Evolutionary conservation across 1,140 invertebrate genomes (phyloP), one percentile per base, ranked within the genome.

Genomic region (Colletes gigas): DNA sequence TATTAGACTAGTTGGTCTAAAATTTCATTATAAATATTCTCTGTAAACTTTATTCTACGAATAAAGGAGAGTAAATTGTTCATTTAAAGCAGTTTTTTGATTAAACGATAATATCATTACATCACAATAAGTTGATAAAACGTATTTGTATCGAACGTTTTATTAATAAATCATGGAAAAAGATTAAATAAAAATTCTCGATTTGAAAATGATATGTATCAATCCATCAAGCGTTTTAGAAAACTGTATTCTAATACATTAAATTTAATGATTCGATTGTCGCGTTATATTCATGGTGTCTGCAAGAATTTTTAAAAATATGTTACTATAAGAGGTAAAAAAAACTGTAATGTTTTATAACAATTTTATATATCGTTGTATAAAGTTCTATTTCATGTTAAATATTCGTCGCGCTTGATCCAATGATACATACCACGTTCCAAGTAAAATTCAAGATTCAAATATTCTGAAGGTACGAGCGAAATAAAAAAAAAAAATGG

Each of bases 1-100:
- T 39, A 65, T 77, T 62, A 83, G 66, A 60, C 73, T 62, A 83
- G 65, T 52, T 44, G 15, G 14, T 62, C 15, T 71, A 19, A 47
- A 44, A 21, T 15, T 21, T 71, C 12, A 19, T 21, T 60, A 62
- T 52, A 78, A 69, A 69, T 70, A 70, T 60, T 2, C 5, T 21
- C 12, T 21, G 60, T 50, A 19, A 41, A 70, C 4, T n/a, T 4
- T 19, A 66, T 66, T 15, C 67, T 52, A 52, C 10, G 55, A 57
- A 68, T 12, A 14, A 21, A 57, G 12, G 4, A 41, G 3, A 65
- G 7, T n/a, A 65, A 44, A 3, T 59, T 68, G 15, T 71, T 57
- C 15, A 30, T 44, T 52, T 10, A 39, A 39, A 21, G 17, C 9
- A 19, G 14, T 21, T 14, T 39, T 39, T 63, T 10, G 39, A 54